Base-by-base conservation (phyloP, 2,888 invertebrate species). In the Girardia tigrina region DNA sequence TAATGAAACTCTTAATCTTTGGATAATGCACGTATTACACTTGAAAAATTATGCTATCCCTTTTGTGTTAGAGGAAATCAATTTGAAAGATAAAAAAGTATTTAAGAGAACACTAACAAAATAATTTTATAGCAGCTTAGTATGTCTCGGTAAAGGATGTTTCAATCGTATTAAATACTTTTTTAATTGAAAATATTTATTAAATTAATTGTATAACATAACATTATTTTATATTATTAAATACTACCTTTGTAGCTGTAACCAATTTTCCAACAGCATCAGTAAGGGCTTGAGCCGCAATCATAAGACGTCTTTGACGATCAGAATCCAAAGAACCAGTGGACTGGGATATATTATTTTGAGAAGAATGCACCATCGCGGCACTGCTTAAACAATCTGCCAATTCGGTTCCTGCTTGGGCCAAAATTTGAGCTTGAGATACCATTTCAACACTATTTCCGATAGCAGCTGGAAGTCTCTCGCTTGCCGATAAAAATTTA, bases 251-350 rank as follows among this genome's bases (percentile, higher is more conserved):
- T 0, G 94, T 94, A 0, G 94, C 94, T 84, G 97, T 95, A 27
- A 97, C 95, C 90, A 98, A 90, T 79, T 90, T 88, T 0, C 94
- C 91, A 0, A 98, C 98, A 0, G 97, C 97, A 84, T 97, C 95
- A 0, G 97, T 97, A 16, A 88, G 83, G 42, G 91, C 88, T 83
- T 94, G 94, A 20, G 98, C 98, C 0, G 98, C 98, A 0, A 92
- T 92, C 71, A 98, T 84, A 74, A 98, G 85, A 76, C 91, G 88
- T 81, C 94, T 94, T n/a, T 90, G 87, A 75, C 93, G 93, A 0
- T 91, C 89, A 83, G 90, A 90, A 26, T 69, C 74, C 27, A 26
- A 42, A 2, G 42, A 42, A 42, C 27, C 26, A n/a, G 56, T 28
- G 2, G 26, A 26, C 20, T 72, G 29, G 20, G 27, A 71, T 4